Percentiles rank a stretch among this genome's conserved stretches.
Conservation (phyloP, 2,113 vertebrate genomes). For the Tenebrosternarchus preto region DNA sequence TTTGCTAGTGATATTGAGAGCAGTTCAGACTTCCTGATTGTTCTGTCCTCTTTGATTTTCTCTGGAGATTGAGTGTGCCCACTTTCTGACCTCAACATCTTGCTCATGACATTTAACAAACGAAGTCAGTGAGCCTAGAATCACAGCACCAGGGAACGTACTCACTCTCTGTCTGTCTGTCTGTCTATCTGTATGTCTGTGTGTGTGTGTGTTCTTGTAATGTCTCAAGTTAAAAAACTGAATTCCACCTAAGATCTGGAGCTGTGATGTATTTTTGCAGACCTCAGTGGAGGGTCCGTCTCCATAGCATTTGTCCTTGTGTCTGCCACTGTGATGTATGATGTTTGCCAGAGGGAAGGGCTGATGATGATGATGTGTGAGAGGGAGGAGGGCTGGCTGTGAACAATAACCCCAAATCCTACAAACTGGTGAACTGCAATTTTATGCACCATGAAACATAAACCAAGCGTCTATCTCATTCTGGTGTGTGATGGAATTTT, state of each 20-base stretch:
- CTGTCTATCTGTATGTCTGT: too few relatives aligned
- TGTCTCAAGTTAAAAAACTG: not conserved
- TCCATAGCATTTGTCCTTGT: conserved; percentile 28
- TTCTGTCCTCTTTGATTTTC: not conserved
- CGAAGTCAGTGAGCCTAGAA: not conserved
- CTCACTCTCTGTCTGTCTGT: too few relatives aligned
- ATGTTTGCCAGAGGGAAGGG: conserved; percentile 7
- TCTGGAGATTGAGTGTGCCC: not conserved
- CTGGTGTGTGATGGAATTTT: not conserved
- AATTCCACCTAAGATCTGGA: not conserved
- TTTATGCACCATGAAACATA: not conserved
- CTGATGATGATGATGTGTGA: conserved; percentile 18
- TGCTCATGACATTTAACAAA: not conserved
- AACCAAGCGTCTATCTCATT: not conserved
- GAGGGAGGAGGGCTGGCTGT: not conserved
- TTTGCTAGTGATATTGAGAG: not conserved
- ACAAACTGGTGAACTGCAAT: too few relatives aligned
- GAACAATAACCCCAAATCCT: too few relatives aligned
- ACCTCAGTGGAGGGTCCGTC: conserved; percentile 19
- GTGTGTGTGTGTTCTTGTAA: too few relatives aligned
- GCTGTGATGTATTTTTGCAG: not conserved
- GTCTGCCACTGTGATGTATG: conserved; percentile 37
- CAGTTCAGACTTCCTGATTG: not conserved
- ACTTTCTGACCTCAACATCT: not conserved
- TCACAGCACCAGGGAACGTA: not conserved